phyloP scores from a whole-genome alignment of 1,140 invertebrate genomes.

The Anthonomus grandis region DNA sequence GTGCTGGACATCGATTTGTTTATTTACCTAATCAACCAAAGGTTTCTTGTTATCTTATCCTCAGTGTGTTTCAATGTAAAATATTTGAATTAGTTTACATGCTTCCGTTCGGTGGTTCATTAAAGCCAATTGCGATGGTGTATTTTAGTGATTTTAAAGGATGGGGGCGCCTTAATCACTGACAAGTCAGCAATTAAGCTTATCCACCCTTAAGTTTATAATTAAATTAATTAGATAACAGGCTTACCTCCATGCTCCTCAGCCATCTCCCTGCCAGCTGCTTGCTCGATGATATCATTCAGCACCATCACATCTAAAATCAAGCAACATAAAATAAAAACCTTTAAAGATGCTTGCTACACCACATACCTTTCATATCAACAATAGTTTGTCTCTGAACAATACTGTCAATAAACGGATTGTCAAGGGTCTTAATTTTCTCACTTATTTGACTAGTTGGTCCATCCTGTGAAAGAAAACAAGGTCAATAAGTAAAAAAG shows the following conservation, averaged over 20 bases:
- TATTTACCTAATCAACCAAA: constrained; percentile 41
- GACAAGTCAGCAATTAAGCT: no score
- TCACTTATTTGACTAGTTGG: constrained; percentile 43
- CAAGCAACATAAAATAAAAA: not conserved
- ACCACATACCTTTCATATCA: constrained; percentile 79
- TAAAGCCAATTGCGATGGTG: constrained; percentile 47
- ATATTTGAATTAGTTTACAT: constrained; percentile 37
- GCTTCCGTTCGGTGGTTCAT: constrained; percentile 30
- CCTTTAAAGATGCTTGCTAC: not conserved
- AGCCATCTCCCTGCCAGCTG: constrained; percentile 79
- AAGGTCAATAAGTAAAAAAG: not conserved
- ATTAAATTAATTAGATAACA: constrained; percentile 17
- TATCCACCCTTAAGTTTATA: no score
- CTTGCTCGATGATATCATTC: constrained; percentile 96
- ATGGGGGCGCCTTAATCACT: no score
- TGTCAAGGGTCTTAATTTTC: constrained; percentile 84
- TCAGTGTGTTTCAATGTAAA: constrained; percentile 38
- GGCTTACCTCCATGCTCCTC: constrained; percentile 83
- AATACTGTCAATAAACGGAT: constrained; percentile 82
- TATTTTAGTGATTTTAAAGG: no score
- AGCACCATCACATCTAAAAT: constrained; percentile 92
- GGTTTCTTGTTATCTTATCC: constrained; percentile 37
- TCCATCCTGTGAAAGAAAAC: constrained; percentile 40
- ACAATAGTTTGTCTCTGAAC: constrained; percentile 83
- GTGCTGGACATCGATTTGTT: constrained; percentile 34